Evolutionary conservation across 2,797 vertebrate genomes (phyloP).

Genomic region (Setipinna tenuifilis): DNA sequence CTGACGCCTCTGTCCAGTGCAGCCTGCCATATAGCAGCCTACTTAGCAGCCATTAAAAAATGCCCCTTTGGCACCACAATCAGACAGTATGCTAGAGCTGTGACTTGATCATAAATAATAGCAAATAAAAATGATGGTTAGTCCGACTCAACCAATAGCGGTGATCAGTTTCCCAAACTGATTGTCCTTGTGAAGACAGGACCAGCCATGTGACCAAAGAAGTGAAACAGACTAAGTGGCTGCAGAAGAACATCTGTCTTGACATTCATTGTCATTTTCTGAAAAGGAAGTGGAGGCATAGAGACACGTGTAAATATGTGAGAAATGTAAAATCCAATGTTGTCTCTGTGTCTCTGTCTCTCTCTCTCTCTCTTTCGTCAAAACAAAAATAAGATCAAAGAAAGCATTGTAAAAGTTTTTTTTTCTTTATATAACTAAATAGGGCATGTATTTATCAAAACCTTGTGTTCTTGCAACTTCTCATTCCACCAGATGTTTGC

Average conservation of each 20-base stretch:
- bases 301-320: background rate
- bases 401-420: background rate
- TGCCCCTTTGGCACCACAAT: background rate
- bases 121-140: background rate
- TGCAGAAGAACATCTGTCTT: background rate
- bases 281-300: background rate
- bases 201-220: background rate
- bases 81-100: background rate
- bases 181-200: background rate
- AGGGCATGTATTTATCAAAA: background rate
- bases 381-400: background rate
- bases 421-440: too few species aligned
- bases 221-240: background rate
- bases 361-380: background rate
- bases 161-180: background rate
- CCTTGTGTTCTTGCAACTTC: background rate
- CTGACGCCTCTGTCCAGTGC: too few species aligned
- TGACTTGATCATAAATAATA: background rate
- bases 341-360: background rate
- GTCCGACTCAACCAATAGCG: too few species aligned
- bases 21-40: too few species aligned
- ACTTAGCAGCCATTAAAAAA: background rate
- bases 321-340: too few species aligned
- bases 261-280: background rate
- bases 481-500: background rate